Evolutionary conservation across 1,140 invertebrate species (phyloP).

Genomic region (Zaprionus camerounensis): DNA sequence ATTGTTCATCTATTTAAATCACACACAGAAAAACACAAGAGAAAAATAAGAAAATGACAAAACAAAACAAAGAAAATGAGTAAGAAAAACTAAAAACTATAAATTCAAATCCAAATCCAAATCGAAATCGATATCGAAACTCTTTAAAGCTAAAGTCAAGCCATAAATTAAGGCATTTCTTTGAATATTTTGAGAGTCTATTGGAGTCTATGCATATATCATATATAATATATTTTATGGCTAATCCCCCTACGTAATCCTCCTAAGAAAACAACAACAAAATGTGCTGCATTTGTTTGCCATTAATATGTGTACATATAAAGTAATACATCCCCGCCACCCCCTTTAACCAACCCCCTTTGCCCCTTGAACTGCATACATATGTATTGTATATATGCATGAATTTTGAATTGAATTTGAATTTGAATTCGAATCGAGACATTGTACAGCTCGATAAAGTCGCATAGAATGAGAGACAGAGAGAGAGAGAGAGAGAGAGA

Average conservation of each 20-base stretch:
- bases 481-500: not conserved
- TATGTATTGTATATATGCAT: slow-evolving; percentile 15
- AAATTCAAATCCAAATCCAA: not conserved
- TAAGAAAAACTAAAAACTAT: slow-evolving; percentile 10
- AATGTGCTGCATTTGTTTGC: slow-evolving; percentile 67
- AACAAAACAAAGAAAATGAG: slow-evolving; percentile 20
- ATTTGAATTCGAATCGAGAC: slow-evolving; percentile 30
- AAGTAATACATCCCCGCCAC: not conserved
- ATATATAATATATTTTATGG: slow-evolving; percentile 4
- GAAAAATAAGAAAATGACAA: slow-evolving; percentile 21
- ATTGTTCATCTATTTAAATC: slow-evolving; percentile 5
- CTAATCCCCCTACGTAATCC: slow-evolving; percentile 1
- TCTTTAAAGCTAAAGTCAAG: not conserved
- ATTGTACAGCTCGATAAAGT: slow-evolving; percentile 35
- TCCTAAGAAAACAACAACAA: not conserved
- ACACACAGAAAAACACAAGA: slow-evolving; percentile 3
- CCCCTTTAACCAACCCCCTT: not conserved
- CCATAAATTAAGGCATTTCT: slow-evolving; percentile 2
- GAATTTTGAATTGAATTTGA: slow-evolving; percentile 31
- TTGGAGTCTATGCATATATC: slow-evolving; percentile 2
- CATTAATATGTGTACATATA: slow-evolving; percentile 20
- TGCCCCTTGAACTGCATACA: slow-evolving; percentile 10
- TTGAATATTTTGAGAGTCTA: not conserved
- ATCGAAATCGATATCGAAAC: slow-evolving; percentile 2
- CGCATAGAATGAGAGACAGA: slow-evolving; percentile 6